Percentiles rank a stretch among this genome's conserved stretches.
These are phyloP conservation scores for Bryconaethiops microstoma DNA, from an alignment of 2,797 vertebrate genomes.

Conservation along the genomic window DNA sequence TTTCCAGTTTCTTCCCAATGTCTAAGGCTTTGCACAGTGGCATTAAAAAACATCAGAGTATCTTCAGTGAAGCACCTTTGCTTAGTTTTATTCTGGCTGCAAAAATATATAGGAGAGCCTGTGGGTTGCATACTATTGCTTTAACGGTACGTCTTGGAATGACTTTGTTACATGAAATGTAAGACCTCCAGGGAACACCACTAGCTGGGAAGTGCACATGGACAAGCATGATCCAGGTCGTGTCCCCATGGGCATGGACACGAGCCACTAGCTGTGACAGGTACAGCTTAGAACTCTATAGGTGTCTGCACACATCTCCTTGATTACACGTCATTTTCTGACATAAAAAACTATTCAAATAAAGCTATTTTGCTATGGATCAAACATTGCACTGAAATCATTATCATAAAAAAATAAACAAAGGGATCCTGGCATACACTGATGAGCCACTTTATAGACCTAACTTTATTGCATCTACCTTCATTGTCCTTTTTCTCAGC, in stretches of 20 bases:
- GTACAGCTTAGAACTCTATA: not conserved
- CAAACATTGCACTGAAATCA: not conserved
- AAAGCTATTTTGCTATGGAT: not conserved
- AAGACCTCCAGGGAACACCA: slow-evolving; percentile 19
- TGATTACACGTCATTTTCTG: not conserved
- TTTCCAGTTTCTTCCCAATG: too few relatives aligned
- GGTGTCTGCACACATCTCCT: not conserved
- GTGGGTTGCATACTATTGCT: too few relatives aligned
- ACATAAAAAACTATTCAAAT: not conserved
- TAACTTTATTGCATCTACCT: too few relatives aligned
- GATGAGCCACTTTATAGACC: too few relatives aligned
- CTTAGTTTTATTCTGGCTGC: not conserved
- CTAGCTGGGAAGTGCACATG: slow-evolving; percentile 2
- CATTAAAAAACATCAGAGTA: not conserved
- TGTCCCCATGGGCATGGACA: not conserved
- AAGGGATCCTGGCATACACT: too few relatives aligned
- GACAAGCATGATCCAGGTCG: not conserved
- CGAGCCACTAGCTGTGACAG: slow-evolving; percentile 1
- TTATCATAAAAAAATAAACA: not conserved
- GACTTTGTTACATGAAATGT: not conserved
- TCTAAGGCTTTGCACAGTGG: not conserved
- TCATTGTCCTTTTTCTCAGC: too few relatives aligned
- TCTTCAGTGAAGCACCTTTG: slow-evolving; percentile 7
- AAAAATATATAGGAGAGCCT: not conserved
- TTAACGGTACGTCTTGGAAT: not conserved